Evolutionary conservation across 2,113 vertebrate genomes (phyloP).

Genomic region (Malurus cyaneus): DNA sequence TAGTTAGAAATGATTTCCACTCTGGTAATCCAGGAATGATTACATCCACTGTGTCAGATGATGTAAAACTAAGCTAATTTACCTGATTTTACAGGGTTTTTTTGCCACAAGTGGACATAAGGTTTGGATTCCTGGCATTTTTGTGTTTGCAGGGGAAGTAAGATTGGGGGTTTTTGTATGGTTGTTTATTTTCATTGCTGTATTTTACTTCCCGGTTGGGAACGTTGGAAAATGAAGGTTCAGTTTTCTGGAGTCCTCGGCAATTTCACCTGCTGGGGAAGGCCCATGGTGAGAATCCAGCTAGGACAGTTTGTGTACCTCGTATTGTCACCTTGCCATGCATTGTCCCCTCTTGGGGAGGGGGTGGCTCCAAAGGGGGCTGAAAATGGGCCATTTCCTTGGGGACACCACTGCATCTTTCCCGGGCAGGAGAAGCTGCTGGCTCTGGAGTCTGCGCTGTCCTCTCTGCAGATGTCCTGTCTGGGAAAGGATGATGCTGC

Average conservation of each 20-base stretch:
- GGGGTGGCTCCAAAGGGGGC: background rate
- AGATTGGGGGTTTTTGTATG: background rate
- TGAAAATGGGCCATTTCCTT: background rate
- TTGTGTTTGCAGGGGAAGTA: background rate
- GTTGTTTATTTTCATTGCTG: background rate
- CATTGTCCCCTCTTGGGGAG: background rate
- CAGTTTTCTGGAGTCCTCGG: background rate
- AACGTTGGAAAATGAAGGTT: background rate
- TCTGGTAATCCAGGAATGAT: background rate
- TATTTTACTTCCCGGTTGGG: background rate
- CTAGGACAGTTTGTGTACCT: background rate
- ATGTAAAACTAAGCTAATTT: background rate
- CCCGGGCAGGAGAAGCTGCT: background rate
- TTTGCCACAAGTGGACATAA: background rate
- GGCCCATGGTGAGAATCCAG: background rate
- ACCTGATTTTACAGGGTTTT: background rate
- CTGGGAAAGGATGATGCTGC: background rate
- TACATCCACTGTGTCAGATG: background rate
- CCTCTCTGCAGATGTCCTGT: background rate
- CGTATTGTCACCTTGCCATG: rapidly evolving
- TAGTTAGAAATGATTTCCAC: background rate
- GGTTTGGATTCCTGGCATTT: background rate
- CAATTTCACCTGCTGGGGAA: background rate
- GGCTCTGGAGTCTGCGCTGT: background rate
- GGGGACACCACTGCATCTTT: background rate